Evolutionary conservation across 2,113 vertebrate genomes (phyloP).

Genomic region (Chaetura pelagica): DNA sequence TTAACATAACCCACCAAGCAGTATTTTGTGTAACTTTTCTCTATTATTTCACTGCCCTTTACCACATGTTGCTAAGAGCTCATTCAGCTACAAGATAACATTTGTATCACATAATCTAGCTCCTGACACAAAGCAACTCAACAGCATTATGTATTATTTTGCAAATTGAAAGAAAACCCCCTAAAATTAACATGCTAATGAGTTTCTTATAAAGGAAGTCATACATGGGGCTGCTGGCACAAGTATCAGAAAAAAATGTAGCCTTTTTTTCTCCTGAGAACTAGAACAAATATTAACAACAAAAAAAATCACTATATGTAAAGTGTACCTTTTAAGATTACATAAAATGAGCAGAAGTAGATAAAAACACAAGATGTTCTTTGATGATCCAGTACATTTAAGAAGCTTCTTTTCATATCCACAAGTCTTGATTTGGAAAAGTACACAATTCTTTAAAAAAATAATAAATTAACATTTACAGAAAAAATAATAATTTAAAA

Average conservation of each 20-base stretch:
- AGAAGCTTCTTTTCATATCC: not conserved
- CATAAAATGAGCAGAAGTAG: not conserved
- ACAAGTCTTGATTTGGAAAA: not conserved
- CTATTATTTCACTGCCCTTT: not conserved
- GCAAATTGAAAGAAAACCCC: not conserved
- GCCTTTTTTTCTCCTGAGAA: not conserved
- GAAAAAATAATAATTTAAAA: not conserved
- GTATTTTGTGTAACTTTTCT: not conserved
- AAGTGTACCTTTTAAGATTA: not conserved
- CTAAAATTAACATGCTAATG: not conserved
- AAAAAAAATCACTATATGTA: not conserved
- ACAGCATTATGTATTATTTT: not conserved
- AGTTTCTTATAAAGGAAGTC: not conserved
- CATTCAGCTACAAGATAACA: not conserved
- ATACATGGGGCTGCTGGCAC: not conserved
- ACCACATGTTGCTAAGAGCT: not conserved
- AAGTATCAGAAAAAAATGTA: not conserved
- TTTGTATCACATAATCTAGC: rapidly evolving
- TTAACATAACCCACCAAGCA: not conserved
- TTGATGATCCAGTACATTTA: not conserved
- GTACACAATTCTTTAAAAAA: not conserved
- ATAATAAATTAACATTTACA: rapidly evolving
- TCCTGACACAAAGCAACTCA: not conserved
- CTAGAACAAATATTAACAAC: not conserved
- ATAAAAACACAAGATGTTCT: not conserved